These are phyloP conservation scores for Bergia puertoricense DNA, from an alignment of 92 coral and sea anemone genomes.

Conservation along the genomic window DNA sequence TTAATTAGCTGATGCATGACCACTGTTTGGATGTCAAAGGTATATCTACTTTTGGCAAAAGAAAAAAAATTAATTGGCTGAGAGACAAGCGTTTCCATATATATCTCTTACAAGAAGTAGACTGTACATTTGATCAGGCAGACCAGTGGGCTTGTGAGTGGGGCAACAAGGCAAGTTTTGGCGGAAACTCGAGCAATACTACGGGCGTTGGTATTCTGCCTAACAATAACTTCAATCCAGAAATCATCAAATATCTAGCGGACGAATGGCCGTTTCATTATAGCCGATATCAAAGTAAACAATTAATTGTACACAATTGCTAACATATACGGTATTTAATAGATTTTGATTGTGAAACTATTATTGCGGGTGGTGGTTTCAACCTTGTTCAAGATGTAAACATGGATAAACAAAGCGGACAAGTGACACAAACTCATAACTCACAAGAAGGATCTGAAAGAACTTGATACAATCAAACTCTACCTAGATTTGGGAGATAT, in stretches of 20 bases:
- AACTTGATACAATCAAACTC: conserved; percentile 21
- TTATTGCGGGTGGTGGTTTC: conserved; percentile 35
- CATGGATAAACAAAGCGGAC: conserved; percentile 21
- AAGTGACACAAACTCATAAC: conserved; percentile 21
- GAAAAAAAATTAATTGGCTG: not conserved
- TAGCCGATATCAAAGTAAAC: conserved; percentile 20
- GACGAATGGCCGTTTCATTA: conserved; percentile 32
- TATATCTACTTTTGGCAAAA: not conserved
- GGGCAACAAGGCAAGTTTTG: conserved; percentile 38
- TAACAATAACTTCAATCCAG: conserved; percentile 20
- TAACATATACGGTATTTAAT: conserved; percentile 21
- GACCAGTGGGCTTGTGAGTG: conserved; percentile 41
- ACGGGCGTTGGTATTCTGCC: conserved; percentile 23
- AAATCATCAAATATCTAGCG: conserved; percentile 17
- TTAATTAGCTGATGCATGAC: conserved; percentile 5
- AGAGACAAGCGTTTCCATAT: not conserved
- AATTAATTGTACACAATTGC: conserved; percentile 26
- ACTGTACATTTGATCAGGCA: conserved; percentile 27
- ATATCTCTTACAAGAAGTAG: conserved; percentile 23
- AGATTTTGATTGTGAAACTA: not conserved
- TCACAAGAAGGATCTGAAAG: conserved; percentile 3
- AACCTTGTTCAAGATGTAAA: conserved; percentile 32
- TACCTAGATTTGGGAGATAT: conserved; percentile 23
- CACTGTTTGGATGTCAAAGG: not conserved
- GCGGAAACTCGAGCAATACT: conserved; percentile 25